Conservation (phyloP, 2,113 vertebrate species). For the Apaloderma vittatum region DNA sequence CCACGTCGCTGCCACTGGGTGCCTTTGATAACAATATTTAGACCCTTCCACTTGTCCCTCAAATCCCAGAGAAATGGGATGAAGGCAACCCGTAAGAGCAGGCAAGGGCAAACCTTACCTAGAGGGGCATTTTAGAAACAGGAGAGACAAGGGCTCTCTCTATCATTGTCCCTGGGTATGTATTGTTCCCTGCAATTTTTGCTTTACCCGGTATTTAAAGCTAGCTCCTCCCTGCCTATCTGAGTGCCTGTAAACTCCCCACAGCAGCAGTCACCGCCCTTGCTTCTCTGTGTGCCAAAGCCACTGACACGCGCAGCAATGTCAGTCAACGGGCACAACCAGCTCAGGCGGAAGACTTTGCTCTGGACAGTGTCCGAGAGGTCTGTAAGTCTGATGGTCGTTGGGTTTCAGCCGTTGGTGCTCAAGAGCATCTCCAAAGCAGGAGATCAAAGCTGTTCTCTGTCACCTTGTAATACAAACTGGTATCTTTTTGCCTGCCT, state of each 20-base stretch:
- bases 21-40: not conserved
- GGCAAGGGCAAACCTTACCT: not conserved
- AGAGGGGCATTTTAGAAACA: not conserved
- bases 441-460: not conserved
- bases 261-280: not conserved
- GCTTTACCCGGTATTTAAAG: not conserved
- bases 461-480: not conserved
- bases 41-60: not conserved
- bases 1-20: fast-evolving
- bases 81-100: not conserved
- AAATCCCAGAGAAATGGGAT: not conserved
- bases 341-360: not conserved
- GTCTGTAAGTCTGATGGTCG: not conserved
- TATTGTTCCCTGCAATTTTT: not conserved
- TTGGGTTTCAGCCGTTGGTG: not conserved
- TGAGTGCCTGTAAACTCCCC: not conserved
- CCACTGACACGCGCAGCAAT: fast-evolving
- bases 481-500: not conserved
- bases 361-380: not conserved
- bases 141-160: not conserved
- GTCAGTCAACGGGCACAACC: not conserved
- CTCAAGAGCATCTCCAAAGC: not conserved
- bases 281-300: not conserved
- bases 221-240: not conserved
- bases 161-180: fast-evolving